Base-by-base conservation (phyloP, 1,140 invertebrate genomes). In the Tetramorium parvispinum region DNA sequence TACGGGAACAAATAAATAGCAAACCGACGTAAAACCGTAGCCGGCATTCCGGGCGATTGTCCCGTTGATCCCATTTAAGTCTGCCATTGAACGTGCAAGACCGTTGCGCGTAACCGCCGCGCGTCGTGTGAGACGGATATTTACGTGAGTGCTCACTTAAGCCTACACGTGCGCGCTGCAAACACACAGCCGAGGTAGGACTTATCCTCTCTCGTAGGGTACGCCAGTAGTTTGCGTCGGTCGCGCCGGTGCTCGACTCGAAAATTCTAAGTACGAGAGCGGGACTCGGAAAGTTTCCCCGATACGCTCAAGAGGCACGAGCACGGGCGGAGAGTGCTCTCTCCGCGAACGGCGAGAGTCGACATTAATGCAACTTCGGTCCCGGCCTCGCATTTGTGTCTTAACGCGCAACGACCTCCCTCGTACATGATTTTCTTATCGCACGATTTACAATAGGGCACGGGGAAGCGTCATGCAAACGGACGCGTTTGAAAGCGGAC, bases 61-160 rank as follows among this genome's bases (percentile, higher is more conserved):
- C 40, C 71, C 18, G 18, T 24, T 57, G 71, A 57, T 75, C 51
- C 32, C 32, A 24, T 57, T 75, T 37, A 75, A 75, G 53, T 55
- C 11, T 21, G 11, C 51, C 27, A 37, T 18, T 21, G 24, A 37
- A 37, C 13, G 4, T 18, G 68, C 43, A 11, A 55, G 68, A 32
- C 11, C 13, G 8, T 55, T 32, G 27, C 27, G 11, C 32, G 70
- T 21, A 55, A 37, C 18, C n/a, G 46, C 46, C 46, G 18, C 49
- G 13, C 49, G 11, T n/a, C 70, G 51, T 6, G 18, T 8, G 49
- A 73, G 68, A 75, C 24, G 27, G 68, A 75, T 85, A 85, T 73
- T 75, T 83, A 73, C 24, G 81, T 6, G 68, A 24, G 40, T 46
- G n/a, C 70, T 40, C 81, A 73, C 55, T 83, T 83, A 61, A 61